These are phyloP conservation scores for Lepidostoma basale DNA, from an alignment of 1,140 invertebrate genomes.

Conservation along the genomic window DNA sequence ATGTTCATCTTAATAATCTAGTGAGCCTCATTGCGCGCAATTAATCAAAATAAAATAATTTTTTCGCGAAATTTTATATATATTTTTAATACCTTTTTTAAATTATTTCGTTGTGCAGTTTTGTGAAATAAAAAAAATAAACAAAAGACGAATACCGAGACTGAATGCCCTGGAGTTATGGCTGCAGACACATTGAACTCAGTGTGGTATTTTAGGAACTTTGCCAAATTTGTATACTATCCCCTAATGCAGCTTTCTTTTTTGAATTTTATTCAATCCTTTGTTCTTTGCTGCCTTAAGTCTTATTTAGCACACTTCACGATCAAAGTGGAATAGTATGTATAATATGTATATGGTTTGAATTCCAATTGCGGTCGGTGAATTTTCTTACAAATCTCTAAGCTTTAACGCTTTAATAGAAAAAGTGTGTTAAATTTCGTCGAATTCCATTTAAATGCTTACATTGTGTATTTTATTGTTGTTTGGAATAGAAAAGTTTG, in stretches of 20 bases:
- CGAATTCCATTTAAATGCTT: too few species aligned
- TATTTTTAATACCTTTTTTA: neutral
- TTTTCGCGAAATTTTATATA: neutral
- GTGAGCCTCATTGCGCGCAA: neutral
- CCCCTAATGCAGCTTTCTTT: too few species aligned
- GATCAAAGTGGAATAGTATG: neutral
- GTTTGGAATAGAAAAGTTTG: too few species aligned
- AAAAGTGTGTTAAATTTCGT: too few species aligned
- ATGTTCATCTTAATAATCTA: too few species aligned
- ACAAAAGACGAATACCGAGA: neutral
- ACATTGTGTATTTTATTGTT: too few species aligned
- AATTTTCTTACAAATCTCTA: neutral
- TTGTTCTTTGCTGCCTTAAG: too few species aligned
- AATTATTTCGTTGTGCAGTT: neutral
- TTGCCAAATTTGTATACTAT: conserved; percentile 2
- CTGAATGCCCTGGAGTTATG: neutral
- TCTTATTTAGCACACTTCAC: neutral
- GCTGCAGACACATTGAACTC: conserved; percentile 5
- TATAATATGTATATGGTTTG: neutral
- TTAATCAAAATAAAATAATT: neutral
- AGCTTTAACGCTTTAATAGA: neutral
- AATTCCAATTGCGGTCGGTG: neutral
- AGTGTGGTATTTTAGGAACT: neutral
- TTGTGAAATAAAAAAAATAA: too few species aligned
- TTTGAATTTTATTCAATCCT: too few species aligned